phyloP scores from a whole-genome alignment of 2,888 invertebrate genomes.

The Anticlea derivata region DNA sequence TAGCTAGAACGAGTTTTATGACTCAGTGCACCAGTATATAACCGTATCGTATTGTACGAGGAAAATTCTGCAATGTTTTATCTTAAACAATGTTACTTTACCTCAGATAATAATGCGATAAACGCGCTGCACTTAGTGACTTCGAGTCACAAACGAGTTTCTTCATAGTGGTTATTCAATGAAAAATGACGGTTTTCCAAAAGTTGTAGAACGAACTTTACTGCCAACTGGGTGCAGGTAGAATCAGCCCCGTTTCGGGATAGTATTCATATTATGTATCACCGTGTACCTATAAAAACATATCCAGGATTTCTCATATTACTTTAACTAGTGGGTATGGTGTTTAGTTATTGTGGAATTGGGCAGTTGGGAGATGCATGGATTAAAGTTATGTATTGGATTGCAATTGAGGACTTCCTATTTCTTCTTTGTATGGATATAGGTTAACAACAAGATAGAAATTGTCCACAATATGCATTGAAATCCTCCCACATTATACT shows the following conservation, averaged over 20 bases:
- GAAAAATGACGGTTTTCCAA: too few relatives aligned
- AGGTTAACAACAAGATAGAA: slow-evolving; percentile 5
- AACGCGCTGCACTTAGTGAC: slow-evolving; percentile 2
- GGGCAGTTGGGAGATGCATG: too few relatives aligned
- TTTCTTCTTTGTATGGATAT: neutral
- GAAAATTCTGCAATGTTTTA: slow-evolving; percentile 23
- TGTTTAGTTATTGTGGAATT: neutral
- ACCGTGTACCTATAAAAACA: too few relatives aligned
- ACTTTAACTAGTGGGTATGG: neutral
- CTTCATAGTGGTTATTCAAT: too few relatives aligned
- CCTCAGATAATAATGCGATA: slow-evolving; percentile 16
- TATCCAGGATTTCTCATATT: neutral
- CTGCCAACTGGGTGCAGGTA: too few relatives aligned
- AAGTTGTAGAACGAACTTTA: too few relatives aligned
- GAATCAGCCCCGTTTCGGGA: too few relatives aligned
- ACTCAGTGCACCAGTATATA: too few relatives aligned
- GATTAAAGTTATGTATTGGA: neutral
- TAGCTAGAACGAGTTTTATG: neutral
- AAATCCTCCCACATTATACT: slow-evolving; percentile 22
- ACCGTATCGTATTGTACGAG: slow-evolving; percentile 14
- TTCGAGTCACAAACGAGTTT: too few relatives aligned
- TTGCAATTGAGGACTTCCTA: neutral
- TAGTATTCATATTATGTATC: too few relatives aligned
- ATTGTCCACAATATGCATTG: slow-evolving; percentile 16
- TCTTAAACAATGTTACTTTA: slow-evolving; percentile 4